Evolutionary conservation across 2,113 vertebrate genomes (phyloP), one percentile per base, ranked within the genome.

Genomic region (Poecilia latipinna): DNA sequence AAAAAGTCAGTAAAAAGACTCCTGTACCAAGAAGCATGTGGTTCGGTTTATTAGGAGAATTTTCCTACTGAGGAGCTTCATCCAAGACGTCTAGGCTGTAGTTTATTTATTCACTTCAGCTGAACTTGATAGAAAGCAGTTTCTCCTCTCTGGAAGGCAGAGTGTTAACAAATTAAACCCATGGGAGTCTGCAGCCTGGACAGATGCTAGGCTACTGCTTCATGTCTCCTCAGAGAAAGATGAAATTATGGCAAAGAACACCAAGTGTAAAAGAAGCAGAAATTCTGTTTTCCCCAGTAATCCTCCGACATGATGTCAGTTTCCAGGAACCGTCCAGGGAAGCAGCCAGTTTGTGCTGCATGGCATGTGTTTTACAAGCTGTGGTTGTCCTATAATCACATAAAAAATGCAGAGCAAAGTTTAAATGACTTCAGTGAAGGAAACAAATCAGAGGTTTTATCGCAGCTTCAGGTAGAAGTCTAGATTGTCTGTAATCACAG

Each of bases 401-500:
- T 37, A 37, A 66, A 74, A 67, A 72, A 32, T 22, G 31, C 37
- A 61, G 1, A 24, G n/a, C 11, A 0, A 35, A 65, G 57, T 48
- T 10, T 17, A 65, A 70, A 35, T 44, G 61, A 17, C 26, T 65
- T 15, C 11, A 39, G 60, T 11, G 3, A 26, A 61, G 61, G 42
- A 64, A 75, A 35, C 1, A 78, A 64, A 57, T 31, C 0, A 8
- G 39, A 73, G 35, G 74, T 65, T 54, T 26, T 60, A 79, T 74
- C 28, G 0, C 48, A 2, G 69, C 69, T 64, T 69, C 4, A 12
- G n/a, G 32, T 69, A 19, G 22, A 15, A 11, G 29, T 35, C 31
- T 29, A 32, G 68, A 57, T 64, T 60, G 15, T 72, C 32, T 44
- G 63, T 84, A 77, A 84, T 85, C 78, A 74, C 75, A 69, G 77